Evolutionary conservation across 2,888 invertebrate genomes (phyloP).

Genomic region (Drosophila parthenogenetica): DNA sequence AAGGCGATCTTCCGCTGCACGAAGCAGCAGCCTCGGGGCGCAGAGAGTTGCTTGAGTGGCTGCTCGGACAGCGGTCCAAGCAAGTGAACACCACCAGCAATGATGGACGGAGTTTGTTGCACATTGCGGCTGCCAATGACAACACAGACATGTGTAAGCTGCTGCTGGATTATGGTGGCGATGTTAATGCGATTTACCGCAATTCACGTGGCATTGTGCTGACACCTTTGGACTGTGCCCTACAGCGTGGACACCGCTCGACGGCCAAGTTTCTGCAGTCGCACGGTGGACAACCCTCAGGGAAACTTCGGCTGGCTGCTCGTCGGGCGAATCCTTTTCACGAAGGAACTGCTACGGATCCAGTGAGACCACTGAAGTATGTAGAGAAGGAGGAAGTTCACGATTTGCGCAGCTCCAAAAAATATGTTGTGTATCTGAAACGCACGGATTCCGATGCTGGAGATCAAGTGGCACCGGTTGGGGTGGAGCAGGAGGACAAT

Average conservation of each 20-base stretch:
- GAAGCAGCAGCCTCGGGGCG: constrained; percentile 97
- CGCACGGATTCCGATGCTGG: constrained; percentile 81
- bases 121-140: constrained; percentile 97
- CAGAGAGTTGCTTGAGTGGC: constrained; percentile 94
- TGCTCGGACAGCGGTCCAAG: constrained; percentile 92
- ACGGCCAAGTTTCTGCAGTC: constrained; percentile 97
- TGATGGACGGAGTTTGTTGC: constrained; percentile 96
- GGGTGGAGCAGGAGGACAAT: constrained; percentile 22
- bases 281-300: constrained; percentile 94
- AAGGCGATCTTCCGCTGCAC: constrained; percentile 97
- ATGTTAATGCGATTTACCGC: constrained; percentile 93
- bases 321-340: constrained; percentile 83
- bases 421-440: constrained; percentile 82
- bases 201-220: constrained; percentile 93
- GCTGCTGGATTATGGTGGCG: constrained; percentile 92
- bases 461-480: constrained; percentile 20
- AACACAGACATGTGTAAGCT: constrained; percentile 97
- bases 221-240: constrained; percentile 96
- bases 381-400: constrained; percentile 83
- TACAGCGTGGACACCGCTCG: constrained; percentile 93
- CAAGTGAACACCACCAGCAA: constrained; percentile 95
- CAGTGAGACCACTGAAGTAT: constrained; percentile 83
- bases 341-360: constrained; percentile 76
- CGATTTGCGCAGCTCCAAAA: constrained; percentile 82
- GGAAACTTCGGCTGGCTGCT: constrained; percentile 86